Conservation (phyloP, 2,113 vertebrate genomes). For the Murina feae region DNA sequence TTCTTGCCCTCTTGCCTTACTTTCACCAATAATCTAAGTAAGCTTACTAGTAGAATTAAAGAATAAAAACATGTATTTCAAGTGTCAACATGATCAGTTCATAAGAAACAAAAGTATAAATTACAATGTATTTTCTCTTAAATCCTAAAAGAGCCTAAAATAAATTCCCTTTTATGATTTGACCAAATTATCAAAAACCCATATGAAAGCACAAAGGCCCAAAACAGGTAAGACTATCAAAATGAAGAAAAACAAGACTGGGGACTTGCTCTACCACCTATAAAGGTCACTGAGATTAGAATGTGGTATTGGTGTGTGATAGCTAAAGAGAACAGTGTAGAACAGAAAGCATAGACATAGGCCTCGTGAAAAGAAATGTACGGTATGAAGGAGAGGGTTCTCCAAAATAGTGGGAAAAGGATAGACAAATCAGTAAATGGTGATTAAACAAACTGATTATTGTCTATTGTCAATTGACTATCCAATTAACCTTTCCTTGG, state of each 20-base stretch:
- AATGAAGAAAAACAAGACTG: background rate
- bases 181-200: background rate
- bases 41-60: background rate
- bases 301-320: background rate
- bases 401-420: background rate
- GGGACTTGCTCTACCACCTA: background rate
- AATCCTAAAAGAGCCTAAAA: background rate
- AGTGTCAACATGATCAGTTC: background rate
- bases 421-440: background rate
- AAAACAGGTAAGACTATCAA: background rate
- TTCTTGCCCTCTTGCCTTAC: background rate
- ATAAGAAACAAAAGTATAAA: background rate
- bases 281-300: background rate
- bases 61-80: slow-evolving; percentile 4
- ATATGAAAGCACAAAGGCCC: background rate
- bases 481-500: background rate
- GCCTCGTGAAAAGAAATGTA: background rate
- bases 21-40: background rate
- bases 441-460: background rate
- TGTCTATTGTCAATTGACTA: background rate
- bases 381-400: background rate
- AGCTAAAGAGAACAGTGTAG: background rate
- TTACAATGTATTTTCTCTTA: background rate
- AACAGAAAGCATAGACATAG: background rate
- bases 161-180: background rate